Evolutionary conservation across 2,797 vertebrate species (phyloP).

Genomic region (Streptopelia turtur): DNA sequence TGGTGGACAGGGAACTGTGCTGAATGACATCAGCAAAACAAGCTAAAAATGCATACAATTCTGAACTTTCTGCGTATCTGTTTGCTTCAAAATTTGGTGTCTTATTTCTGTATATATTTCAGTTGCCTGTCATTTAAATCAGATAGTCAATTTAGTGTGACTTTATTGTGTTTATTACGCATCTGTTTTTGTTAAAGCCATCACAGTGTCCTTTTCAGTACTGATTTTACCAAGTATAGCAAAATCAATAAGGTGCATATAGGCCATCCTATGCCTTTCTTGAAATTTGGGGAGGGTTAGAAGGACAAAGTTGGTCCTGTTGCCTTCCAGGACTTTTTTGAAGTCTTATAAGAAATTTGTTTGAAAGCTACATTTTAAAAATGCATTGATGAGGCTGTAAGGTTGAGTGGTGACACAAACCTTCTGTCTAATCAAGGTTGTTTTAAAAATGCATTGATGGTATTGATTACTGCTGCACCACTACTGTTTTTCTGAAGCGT

Average conservation of each 20-base stretch:
- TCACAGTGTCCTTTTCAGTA: conserved; percentile 43
- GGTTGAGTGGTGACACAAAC: conserved; percentile 15
- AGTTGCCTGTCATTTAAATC: conserved; percentile 18
- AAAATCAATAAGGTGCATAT: conserved; percentile 64
- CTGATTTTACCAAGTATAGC: not conserved
- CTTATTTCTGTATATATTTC: not conserved
- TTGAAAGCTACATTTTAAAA: conserved; percentile 43
- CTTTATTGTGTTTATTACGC: conserved; percentile 24
- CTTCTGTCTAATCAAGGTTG: not conserved
- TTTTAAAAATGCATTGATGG: conserved; percentile 1
- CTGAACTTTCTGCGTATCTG: not conserved
- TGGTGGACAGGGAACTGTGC: not conserved
- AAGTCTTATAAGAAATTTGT: conserved; percentile 34
- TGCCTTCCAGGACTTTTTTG: conserved; percentile 48
- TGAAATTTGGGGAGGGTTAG: conserved; percentile 19
- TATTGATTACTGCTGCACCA: conserved; percentile 8
- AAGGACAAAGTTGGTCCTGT: conserved; percentile 4
- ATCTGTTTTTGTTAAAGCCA: conserved; percentile 47
- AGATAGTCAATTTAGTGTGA: not conserved
- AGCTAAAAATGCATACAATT: not conserved
- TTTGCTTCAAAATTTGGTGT: conserved; percentile 2
- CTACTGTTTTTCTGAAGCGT: not conserved
- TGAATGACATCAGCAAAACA: not conserved
- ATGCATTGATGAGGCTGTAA: not conserved
- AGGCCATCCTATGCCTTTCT: conserved; percentile 75